Evolutionary conservation across 30 jellyfish, hydroid and myxozoan genomes (phyloP), one percentile per base, ranked within the genome.

Genomic region (Cassiopea andromeda): DNA sequence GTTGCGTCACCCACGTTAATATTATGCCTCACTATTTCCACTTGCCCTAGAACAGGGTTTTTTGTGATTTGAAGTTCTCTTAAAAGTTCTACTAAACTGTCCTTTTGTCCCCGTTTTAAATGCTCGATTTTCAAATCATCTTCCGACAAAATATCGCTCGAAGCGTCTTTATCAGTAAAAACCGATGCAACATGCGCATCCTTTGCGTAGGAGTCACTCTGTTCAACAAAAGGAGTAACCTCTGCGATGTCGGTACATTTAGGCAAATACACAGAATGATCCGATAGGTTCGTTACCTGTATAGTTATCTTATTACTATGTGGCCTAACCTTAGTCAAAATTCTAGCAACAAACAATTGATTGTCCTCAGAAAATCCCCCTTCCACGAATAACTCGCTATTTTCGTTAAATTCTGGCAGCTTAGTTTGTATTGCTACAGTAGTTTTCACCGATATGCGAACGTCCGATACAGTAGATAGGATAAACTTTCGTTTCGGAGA

Each of bases 1-100:
- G 50, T 19, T 7, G 91, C 73, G 14, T 44, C 84, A 68, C 85
- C 91, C 6, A 69, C 75, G 54, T 82, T 89, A 50, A 89, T 89
- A 12, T 46, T 44, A 60, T 90, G 97, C 17, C 46, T 46, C 18
- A 90, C 73, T 48, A 71, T 18, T 38, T 27, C 44, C 92, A 48
- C 50, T 44, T 47, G 57, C 91, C 97, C 76, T 75, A 70, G 15
- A 13, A 0, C 16, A 15, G 78, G 77, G 85, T 48, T n/a, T 43
- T 69, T 44, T 44, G 68, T 46, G 17, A 84, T 69, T 64, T 82
- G 46, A 69, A 46, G 84, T 70, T 59, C 75, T 12, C 84, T 19
- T 60, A 64, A 57, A n/a, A 82, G 17, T 16, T 46, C 69, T 4
- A 70, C 47, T 50, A 70, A 70, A 8, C 49, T 17, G 10, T 10